Conservation (phyloP, 2,797 vertebrate species). For the Tarsius wallacei region DNA sequence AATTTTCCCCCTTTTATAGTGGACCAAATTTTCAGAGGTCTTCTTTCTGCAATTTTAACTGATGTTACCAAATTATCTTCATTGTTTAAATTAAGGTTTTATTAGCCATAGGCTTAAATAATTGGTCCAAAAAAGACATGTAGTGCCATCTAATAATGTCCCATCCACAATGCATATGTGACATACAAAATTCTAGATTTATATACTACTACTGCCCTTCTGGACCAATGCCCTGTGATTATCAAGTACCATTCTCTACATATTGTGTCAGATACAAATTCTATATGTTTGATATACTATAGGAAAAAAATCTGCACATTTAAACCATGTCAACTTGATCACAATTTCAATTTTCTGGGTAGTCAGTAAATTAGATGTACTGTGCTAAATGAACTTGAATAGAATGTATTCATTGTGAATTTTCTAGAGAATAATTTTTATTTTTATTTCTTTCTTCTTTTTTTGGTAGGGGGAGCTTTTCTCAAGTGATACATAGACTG, state of each 20-base stretch:
- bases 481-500: not conserved
- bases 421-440: not conserved
- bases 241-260: not conserved
- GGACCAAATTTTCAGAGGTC: not conserved
- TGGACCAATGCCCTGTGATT: not conserved
- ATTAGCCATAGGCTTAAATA: not conserved
- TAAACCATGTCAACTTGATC: not conserved
- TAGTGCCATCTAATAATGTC: not conserved
- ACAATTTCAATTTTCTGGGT: not conserved
- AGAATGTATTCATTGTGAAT: not conserved
- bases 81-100: not conserved
- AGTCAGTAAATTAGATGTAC: not conserved
- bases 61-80: not conserved
- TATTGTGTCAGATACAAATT: not conserved
- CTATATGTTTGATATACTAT: not conserved
- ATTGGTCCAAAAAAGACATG: not conserved
- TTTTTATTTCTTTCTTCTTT: too few relatives aligned
- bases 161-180: not conserved
- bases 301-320: not conserved
- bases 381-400: not conserved
- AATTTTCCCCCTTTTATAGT: rapidly evolving
- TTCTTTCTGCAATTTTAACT: not conserved
- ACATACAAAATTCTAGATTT: constrained; percentile 1
- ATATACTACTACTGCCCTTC: not conserved
- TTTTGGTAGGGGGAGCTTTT: not conserved